phyloP scores from a whole-genome alignment of 2,797 vertebrate genomes.

The Megalops cyprinoides region DNA sequence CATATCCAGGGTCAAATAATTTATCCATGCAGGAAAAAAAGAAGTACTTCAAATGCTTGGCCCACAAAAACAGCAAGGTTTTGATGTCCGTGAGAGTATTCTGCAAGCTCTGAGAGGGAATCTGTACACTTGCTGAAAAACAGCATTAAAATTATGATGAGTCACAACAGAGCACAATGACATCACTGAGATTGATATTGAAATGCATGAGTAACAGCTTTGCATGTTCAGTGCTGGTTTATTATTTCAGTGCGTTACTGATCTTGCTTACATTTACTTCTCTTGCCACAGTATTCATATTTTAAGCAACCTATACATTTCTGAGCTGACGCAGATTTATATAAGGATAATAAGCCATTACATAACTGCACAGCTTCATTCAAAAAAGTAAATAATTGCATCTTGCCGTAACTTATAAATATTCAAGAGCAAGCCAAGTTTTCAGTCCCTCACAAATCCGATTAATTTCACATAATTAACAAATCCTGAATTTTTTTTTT shows the following conservation, averaged over 20 bases:
- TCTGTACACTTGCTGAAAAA: background rate
- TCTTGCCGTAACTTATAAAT: conserved; percentile 5
- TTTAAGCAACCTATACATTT: conserved; percentile 13
- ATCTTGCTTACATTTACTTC: conserved; percentile 32
- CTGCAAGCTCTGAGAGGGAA: no score
- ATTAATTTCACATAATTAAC: background rate
- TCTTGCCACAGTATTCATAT: background rate
- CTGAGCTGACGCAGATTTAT: background rate
- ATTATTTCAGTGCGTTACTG: conserved; percentile 15
- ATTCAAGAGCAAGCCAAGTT: background rate
- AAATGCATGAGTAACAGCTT: background rate
- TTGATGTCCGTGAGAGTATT: background rate
- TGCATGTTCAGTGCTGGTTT: conserved; percentile 8
- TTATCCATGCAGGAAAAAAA: background rate
- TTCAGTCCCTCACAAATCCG: background rate
- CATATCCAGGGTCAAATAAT: background rate
- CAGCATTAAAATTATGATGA: background rate
- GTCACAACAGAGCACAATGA: background rate
- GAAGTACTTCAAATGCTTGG: background rate
- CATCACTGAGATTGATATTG: background rate
- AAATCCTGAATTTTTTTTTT: background rate
- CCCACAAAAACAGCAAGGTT: background rate
- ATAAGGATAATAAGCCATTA: background rate
- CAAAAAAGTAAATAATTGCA: background rate
- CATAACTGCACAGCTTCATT: background rate